Conservation (phyloP, 2,888 invertebrate genomes). For the Erpobdella octoculata region DNA sequence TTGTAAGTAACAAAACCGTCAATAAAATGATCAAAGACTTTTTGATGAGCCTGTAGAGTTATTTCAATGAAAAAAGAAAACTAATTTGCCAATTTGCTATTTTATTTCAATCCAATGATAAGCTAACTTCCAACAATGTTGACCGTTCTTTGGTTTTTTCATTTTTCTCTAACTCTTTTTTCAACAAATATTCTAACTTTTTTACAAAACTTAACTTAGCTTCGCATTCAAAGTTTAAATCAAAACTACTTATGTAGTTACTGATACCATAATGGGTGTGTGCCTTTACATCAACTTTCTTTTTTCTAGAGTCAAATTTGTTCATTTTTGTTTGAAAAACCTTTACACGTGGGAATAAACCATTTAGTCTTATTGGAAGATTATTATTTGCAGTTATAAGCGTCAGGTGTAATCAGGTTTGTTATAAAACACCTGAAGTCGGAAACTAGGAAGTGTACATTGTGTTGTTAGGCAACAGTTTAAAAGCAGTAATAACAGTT, state of each 20-base stretch:
- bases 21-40: not conserved
- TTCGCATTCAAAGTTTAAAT: not conserved
- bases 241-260: not conserved
- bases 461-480: constrained; percentile 6
- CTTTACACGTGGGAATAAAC: too few species aligned
- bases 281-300: not conserved
- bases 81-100: too few species aligned
- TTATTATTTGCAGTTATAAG: too few species aligned
- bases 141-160: too few species aligned
- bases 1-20: not conserved
- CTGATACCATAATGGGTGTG: not conserved
- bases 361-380: too few species aligned
- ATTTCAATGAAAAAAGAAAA: too few species aligned
- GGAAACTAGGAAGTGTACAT: not conserved
- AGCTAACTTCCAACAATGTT: too few species aligned
- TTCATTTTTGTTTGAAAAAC: not conserved
- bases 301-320: not conserved
- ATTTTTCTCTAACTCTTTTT: not conserved
- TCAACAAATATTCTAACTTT: not conserved
- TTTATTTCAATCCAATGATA: too few species aligned
- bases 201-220: not conserved
- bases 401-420: not conserved
- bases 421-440: not conserved
- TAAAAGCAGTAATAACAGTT: not conserved
- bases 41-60: too few species aligned